Base-by-base conservation (phyloP, 2,797 vertebrate species). In the Nasua narica region DNA sequence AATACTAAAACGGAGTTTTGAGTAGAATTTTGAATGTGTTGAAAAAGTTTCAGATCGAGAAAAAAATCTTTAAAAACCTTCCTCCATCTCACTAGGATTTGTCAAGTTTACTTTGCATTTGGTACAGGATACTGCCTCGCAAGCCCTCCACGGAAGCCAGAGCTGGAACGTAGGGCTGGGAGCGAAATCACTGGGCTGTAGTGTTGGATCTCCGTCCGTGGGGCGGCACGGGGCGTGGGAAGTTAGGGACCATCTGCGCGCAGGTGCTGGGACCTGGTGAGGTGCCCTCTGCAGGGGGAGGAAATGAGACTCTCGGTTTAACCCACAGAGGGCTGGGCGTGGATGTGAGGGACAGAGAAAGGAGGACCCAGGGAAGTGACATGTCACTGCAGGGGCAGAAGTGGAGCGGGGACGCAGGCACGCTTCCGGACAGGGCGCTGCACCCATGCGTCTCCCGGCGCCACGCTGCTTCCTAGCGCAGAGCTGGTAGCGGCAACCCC, bases 11-110 rank as follows among this genome's bases (percentile, higher is more conserved):
- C 32, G 32, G 62, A 87, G 35, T 84, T 95, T 90, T 50, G 65
- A 84, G 78, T 89, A 79, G 90, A 95, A 90, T 52, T 83, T 79
- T 78, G 69, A 91, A 46, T 48, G 54, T 78, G 60, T 92, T 86
- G 77, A 87, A 78, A 78, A 72, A 40, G 21, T 92, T 94, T 91
- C 40, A 81, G 83, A 78, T 43, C 10, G 37, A 65, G n/a, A 48
- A 37, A 72, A 62, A 82, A 43, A 43, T 16, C 16, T 81, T 43
- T 37, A 12, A 65, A 88, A 37, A 83, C 15, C 37, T 52, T 78
- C 58, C 9, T 90, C 62, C 7, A n/a, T 77, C 35, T 72, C 35
- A 40, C 6, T 60, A 21, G 62, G 58, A 78, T 83, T 52, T 46
- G 25, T 70, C 14, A 52, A 65, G 15, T 48, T 94, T 83, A 52